Conservation (phyloP, 2,888 invertebrate species). For the Cyclophora albipunctata region DNA sequence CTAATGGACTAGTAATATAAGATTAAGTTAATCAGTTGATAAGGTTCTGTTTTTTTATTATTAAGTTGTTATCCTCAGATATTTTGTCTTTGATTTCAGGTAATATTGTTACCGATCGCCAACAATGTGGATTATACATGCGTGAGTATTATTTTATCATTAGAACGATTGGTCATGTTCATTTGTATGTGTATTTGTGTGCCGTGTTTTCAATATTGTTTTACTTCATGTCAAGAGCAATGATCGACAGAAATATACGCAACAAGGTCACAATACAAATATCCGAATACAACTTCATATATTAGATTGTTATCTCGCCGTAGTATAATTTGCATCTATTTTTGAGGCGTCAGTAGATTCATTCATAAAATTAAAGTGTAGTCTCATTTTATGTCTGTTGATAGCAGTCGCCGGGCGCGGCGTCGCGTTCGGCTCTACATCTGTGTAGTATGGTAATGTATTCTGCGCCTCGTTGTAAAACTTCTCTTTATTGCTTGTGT, state of each 20-base stretch:
- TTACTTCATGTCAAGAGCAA: too few species aligned
- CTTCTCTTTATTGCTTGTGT: conserved; percentile 32
- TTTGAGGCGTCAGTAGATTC: conserved; percentile 13
- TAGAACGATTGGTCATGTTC: too few species aligned
- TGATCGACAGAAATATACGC: too few species aligned
- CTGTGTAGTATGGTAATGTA: conserved; percentile 27
- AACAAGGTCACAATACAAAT: too few species aligned
- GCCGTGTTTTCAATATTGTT: too few species aligned
- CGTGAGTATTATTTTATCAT: conserved; percentile 41
- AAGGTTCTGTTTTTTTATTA: not conserved
- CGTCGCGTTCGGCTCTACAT: conserved; percentile 11
- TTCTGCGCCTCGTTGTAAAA: conserved; percentile 23
- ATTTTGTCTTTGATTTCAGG: conserved; percentile 51
- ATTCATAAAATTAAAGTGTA: conserved; percentile 35
- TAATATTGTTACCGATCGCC: conserved; percentile 53
- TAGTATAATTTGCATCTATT: too few species aligned
- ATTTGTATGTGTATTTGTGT: too few species aligned
- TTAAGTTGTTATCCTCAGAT: conserved; percentile 19
- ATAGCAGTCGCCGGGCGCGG: conserved; percentile 28
- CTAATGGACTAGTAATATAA: too few species aligned
- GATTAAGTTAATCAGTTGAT: too few species aligned
- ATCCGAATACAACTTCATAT: too few species aligned
- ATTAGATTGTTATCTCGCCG: too few species aligned
- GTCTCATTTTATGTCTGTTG: conserved; percentile 42
- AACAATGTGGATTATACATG: conserved; percentile 46